phyloP scores from a whole-genome alignment of 2,113 vertebrate genomes.

The Pelvicachromis taeniatus region DNA sequence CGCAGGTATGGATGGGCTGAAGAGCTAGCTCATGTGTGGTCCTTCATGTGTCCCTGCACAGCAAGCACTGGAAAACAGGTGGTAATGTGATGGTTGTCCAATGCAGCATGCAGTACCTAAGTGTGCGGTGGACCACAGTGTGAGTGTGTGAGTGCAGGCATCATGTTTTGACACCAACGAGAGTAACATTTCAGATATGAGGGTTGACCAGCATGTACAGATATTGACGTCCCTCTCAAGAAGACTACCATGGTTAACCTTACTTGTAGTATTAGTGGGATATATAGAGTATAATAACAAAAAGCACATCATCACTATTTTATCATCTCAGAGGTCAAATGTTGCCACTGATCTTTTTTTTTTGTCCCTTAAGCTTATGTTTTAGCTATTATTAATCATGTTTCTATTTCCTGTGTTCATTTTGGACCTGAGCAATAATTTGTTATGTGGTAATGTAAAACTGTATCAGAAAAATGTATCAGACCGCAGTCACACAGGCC shows the following conservation, averaged over 20 bases:
- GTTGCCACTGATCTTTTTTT: neutral
- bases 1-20: neutral
- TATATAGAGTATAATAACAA: neutral
- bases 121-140: neutral
- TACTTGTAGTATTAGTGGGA: neutral
- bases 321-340: neutral
- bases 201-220: neutral
- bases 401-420: neutral
- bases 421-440: neutral
- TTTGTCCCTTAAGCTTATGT: neutral
- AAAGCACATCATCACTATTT: neutral
- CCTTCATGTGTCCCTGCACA: neutral
- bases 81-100: neutral
- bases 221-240: neutral
- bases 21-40: constrained; percentile 4
- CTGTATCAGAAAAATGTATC: neutral
- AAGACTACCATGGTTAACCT: neutral
- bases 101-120: neutral
- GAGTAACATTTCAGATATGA: neutral
- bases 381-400: neutral
- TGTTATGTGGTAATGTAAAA: neutral
- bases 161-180: neutral
- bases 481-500: neutral
- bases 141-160: neutral
- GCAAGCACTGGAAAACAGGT: neutral